Evolutionary conservation across 2,113 vertebrate species (phyloP).

Genomic region (Emydocephalus ijimae): DNA sequence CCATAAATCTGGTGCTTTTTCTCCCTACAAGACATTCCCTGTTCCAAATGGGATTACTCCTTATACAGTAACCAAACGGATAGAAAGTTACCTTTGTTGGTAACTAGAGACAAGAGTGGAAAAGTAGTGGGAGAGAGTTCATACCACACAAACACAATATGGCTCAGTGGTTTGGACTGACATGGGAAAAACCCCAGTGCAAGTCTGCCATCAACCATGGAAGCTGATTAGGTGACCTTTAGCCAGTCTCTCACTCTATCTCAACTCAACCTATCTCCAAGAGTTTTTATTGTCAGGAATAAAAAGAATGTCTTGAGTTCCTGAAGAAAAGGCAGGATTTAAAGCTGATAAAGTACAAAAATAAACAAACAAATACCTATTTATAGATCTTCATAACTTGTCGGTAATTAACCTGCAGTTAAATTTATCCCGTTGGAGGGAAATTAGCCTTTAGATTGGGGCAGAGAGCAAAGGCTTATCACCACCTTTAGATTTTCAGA

Average conservation of each 20-base stretch:
- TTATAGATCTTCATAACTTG: background rate
- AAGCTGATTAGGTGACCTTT: background rate
- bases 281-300: background rate
- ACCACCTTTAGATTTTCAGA: slow-evolving; percentile 33
- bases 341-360: background rate
- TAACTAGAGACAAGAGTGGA: background rate
- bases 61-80: background rate
- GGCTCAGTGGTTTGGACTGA: background rate
- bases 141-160: background rate
- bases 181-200: background rate
- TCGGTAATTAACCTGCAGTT: background rate
- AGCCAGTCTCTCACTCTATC: background rate
- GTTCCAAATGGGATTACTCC: background rate
- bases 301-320: background rate
- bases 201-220: background rate
- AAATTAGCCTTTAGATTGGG: slow-evolving; percentile 14
- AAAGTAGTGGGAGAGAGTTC: background rate
- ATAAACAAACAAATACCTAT: background rate
- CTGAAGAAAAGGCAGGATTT: background rate
- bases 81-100: too few species aligned
- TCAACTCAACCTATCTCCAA: background rate
- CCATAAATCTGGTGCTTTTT: background rate
- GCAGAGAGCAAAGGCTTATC: slow-evolving; percentile 15
- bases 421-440: background rate
- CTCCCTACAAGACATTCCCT: too few species aligned